Base-by-base conservation (phyloP, 2,113 vertebrate species). In the Fregata magnificens region DNA sequence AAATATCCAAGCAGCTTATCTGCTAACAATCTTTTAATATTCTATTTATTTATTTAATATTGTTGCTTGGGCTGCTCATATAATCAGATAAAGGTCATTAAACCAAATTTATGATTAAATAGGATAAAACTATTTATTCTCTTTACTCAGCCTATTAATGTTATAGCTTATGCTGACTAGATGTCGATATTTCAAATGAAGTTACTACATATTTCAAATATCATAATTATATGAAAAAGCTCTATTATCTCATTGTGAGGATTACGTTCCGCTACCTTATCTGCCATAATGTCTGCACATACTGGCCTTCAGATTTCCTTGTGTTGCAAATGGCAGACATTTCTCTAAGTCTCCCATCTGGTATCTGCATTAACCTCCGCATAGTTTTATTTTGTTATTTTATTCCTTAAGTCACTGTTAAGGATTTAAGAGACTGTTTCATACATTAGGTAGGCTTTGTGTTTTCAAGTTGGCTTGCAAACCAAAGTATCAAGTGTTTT, bases 71-170 rank as follows among this genome's bases (percentile, higher is more conserved):
- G 92, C 95, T 97, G 92, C 97, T 98, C 96, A 95, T 92, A 97
- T 98, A 98, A 98, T 98, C 98, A 98, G 98, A 98, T 98, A 98
- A 98, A 96, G 98, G 92, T 98, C 97, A 98, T 98, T 98, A 98
- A 98, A 96, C 95, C 97, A 98, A 97, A 98, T 98, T 98, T 98
- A 97, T 98, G 97, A 98, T 98, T 98, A 98, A 98, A 98, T 97
- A 98, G 97, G 97, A 98, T 97, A 98, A 98, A 98, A 95, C 74
- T 97, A 96, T 98, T 98, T 98, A 97, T 93, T 97, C 83, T 96
- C 90, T 97, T 97, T 98, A 97, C 98, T 97, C 97, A 96, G 81
- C 94, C 97, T 97, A 97, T 98, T 98, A 98, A 97, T 98, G 96
- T 95, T 96, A 91, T 94, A 97, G 98, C 97, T 98, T 98, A 97